phyloP scores from a whole-genome alignment of 2,888 invertebrate genomes.

The Pimpla rufipes region DNA sequence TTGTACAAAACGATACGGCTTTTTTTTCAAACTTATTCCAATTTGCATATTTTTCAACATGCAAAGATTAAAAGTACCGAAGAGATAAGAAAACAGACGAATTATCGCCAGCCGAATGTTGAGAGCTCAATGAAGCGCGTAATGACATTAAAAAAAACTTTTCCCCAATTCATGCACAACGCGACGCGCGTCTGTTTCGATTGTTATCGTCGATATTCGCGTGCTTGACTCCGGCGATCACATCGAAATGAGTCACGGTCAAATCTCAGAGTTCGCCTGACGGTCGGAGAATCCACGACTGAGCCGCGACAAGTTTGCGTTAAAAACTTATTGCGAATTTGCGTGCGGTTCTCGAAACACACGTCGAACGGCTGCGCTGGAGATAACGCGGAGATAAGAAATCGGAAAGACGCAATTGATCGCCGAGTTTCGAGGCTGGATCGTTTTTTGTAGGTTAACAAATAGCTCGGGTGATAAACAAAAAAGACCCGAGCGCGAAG shows the following conservation, averaged over 20 bases:
- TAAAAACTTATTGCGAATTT: not conserved
- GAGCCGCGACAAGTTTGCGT: not conserved
- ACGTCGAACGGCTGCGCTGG: not conserved
- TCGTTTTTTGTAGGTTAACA: slow-evolving; percentile 30
- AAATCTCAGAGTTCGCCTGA: not conserved
- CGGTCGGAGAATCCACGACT: not conserved
- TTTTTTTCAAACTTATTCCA: not conserved
- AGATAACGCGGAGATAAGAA: slow-evolving; percentile 2
- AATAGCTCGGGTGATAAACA: not conserved
- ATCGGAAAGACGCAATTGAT: not conserved
- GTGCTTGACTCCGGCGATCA: not conserved
- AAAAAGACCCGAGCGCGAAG: not conserved
- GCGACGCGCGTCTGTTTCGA: no score
- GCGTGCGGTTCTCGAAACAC: no score
- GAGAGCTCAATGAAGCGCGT: no score
- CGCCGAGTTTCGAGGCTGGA: slow-evolving; percentile 3
- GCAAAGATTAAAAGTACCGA: no score
- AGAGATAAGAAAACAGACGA: no score
- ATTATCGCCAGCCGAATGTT: no score
- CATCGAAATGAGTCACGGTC: not conserved
- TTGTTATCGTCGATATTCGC: no score
- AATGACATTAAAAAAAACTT: no score
- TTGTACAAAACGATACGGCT: no score
- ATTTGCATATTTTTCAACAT: not conserved
- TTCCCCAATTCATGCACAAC: no score